phyloP scores from a whole-genome alignment of 2,888 invertebrate species.

The Drosophila trichaetosa region DNA sequence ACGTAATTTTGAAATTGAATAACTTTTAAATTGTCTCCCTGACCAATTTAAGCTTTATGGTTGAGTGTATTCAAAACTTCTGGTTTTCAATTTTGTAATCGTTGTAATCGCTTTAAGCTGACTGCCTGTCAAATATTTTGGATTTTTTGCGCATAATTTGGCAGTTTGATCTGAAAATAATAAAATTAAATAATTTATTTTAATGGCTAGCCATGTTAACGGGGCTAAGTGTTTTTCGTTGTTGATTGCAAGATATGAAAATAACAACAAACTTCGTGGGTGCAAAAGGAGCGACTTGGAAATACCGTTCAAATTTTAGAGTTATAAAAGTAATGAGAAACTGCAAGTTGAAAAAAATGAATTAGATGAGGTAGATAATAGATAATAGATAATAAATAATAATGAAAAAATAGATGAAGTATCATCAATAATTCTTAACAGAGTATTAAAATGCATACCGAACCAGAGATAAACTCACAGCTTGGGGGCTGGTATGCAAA shows the following conservation, averaged over 20 bases:
- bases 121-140: slow-evolving; percentile 57
- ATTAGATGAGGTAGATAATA: not conserved
- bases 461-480: slow-evolving; percentile 3
- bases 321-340: not conserved
- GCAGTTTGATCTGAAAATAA: slow-evolving; percentile 64
- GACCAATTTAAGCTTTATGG: slow-evolving; percentile 5
- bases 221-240: slow-evolving; percentile 80
- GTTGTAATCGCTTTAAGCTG: slow-evolving; percentile 38
- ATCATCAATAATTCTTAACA: not conserved
- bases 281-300: not conserved
- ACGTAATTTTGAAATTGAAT: not conserved
- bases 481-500: slow-evolving; percentile 56
- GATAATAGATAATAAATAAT: no score
- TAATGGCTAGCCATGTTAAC: slow-evolving; percentile 67
- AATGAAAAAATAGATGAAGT: not conserved
- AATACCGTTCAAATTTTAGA: slow-evolving; percentile 20
- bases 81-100: slow-evolving; percentile 22
- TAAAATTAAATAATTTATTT: slow-evolving; percentile 79
- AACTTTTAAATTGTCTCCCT: not conserved
- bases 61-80: slow-evolving; percentile 15
- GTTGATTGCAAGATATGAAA: slow-evolving; percentile 58
- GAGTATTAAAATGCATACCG: slow-evolving; percentile 28
- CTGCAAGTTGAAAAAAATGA: not conserved
- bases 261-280: slow-evolving; percentile 6
- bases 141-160: slow-evolving; percentile 61